Evolutionary conservation across 2,888 invertebrate species (phyloP).

Genomic region (Acheta domesticus): DNA sequence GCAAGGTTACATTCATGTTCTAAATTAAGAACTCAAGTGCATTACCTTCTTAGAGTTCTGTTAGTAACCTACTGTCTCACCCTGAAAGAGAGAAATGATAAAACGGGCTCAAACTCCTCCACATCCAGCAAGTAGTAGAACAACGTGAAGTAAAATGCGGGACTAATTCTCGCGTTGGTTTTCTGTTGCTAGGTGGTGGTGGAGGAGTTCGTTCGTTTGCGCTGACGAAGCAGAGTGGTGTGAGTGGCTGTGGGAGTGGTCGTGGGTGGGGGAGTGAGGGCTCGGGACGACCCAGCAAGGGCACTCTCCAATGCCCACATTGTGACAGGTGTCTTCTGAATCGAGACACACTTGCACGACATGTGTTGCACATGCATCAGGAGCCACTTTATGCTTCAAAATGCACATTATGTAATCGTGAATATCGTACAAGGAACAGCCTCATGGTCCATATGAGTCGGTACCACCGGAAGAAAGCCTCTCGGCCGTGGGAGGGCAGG

Average conservation of each 20-base stretch:
- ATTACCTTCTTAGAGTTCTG: too few species aligned
- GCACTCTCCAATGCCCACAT: conserved; percentile 33
- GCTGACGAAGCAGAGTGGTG: conserved; percentile 25
- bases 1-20: too few species aligned
- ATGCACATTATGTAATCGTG: conserved; percentile 85
- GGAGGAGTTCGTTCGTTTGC: conserved; percentile 28
- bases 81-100: too few species aligned
- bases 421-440: conserved; percentile 87
- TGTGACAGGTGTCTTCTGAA: conserved; percentile 35
- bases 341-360: conserved; percentile 34
- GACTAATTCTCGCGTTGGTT: conserved; percentile 28
- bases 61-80: too few species aligned
- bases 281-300: conserved; percentile 36
- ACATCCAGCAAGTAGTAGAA: conserved; percentile 3
- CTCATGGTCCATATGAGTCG: conserved; percentile 88
- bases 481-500: conserved; percentile 24
- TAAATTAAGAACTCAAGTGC: too few species aligned
- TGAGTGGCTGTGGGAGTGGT: conserved; percentile 23
- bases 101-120: background rate
- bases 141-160: background rate
- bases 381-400: conserved; percentile 72
- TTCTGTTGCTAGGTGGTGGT: conserved; percentile 34
- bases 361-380: conserved; percentile 37
- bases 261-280: conserved; percentile 32
- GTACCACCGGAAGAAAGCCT: conserved; percentile 62